Evolutionary conservation across 2,113 vertebrate genomes (phyloP).

Genomic region (Chelonoidis abingdonii): DNA sequence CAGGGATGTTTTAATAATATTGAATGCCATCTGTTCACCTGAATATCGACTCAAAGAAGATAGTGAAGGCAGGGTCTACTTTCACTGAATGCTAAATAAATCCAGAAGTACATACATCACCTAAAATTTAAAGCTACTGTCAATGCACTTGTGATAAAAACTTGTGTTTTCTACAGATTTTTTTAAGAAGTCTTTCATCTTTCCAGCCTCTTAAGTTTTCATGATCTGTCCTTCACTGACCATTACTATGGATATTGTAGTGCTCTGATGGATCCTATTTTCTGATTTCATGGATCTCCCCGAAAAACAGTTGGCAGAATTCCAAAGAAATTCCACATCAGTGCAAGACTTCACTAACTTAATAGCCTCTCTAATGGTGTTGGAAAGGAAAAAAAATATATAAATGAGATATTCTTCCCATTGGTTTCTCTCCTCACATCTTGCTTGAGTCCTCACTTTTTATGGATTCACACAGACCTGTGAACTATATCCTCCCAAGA

Average conservation of each 20-base stretch:
- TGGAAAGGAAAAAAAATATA: not conserved
- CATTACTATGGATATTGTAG: not conserved
- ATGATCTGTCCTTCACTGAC: not conserved
- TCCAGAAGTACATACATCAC: not conserved
- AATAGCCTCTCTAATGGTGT: constrained; percentile 6
- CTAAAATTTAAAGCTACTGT: not conserved
- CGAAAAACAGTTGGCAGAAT: constrained; percentile 12
- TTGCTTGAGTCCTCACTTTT: constrained; percentile 22
- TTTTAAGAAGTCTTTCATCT: not conserved
- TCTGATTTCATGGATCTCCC: constrained; percentile 5
- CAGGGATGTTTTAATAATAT: not conserved
- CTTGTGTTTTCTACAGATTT: not conserved
- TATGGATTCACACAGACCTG: constrained; percentile 1
- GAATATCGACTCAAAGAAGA: not conserved
- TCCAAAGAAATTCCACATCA: constrained; percentile 6
- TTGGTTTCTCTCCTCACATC: not conserved
- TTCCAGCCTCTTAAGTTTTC: not conserved
- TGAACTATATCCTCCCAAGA: constrained; percentile 27
- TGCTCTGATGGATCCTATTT: not conserved
- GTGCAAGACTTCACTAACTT: constrained; percentile 22
- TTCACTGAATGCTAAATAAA: not conserved
- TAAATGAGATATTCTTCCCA: not conserved
- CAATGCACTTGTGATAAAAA: not conserved
- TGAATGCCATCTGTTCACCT: not conserved
- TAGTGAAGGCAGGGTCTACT: not conserved